phyloP scores from a whole-genome alignment of 1,140 invertebrate species.

The Pachypsylla venusta region DNA sequence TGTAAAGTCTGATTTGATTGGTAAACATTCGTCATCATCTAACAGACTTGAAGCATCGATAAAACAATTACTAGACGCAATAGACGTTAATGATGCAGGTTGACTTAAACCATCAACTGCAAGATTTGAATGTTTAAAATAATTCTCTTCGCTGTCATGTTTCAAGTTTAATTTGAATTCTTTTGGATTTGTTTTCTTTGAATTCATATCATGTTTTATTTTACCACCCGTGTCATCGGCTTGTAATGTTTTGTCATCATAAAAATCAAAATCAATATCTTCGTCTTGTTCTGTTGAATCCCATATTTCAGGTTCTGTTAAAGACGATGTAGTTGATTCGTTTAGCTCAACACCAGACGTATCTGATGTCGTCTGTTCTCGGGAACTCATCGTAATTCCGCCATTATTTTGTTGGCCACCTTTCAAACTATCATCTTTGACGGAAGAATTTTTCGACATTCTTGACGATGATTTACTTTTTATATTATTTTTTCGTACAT shows the following conservation, averaged over 20 bases:
- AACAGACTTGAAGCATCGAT: conserved; percentile 5
- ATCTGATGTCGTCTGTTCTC: conserved; percentile 1
- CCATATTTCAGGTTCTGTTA: conserved; percentile 4
- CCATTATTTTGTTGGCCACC: too few species aligned
- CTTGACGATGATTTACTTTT: too few species aligned
- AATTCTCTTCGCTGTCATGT: background rate
- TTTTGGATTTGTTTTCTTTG: background rate
- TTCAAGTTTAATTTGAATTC: too few species aligned
- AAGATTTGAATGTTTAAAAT: background rate
- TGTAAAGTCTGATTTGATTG: too few species aligned
- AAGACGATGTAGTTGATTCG: background rate
- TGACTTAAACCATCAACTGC: background rate
- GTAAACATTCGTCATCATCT: background rate
- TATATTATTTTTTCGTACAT: too few species aligned
- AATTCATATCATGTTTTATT: background rate
- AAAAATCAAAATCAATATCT: background rate
- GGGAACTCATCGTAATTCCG: background rate
- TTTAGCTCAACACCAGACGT: background rate
- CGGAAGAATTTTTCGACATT: too few species aligned
- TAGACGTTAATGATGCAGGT: conserved; percentile 1
- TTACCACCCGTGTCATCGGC: background rate
- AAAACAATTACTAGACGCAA: background rate
- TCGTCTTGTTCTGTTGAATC: conserved; percentile 1
- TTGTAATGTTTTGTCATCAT: conserved; percentile 3
- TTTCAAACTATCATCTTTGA: too few species aligned